Evolutionary conservation across 1,140 invertebrate species (phyloP).

Genomic region (Diuraphis noxia): DNA sequence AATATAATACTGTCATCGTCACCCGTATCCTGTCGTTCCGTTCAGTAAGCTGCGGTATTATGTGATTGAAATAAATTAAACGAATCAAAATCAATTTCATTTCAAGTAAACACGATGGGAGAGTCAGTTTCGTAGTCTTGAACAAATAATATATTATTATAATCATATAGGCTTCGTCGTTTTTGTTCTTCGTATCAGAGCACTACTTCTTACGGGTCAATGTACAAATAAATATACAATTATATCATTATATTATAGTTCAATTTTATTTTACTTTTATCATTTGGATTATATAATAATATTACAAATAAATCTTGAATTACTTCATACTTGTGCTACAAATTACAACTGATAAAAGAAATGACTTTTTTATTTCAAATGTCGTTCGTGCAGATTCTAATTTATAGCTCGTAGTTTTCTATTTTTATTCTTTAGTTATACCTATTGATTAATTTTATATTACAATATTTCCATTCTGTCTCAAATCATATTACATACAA

Average conservation of each 20-base stretch:
- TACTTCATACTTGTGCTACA: too few species aligned
- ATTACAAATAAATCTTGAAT: not conserved
- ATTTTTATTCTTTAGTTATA: not conserved
- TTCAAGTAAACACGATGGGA: not conserved
- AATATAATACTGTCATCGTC: not conserved
- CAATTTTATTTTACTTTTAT: not conserved
- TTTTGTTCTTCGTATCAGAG: not conserved
- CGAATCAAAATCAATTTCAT: slow-evolving; percentile 20
- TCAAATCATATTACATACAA: not conserved
- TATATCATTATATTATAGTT: not conserved
- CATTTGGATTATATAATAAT: not conserved
- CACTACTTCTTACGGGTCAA: not conserved
- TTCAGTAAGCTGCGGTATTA: not conserved
- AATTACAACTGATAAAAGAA: not conserved
- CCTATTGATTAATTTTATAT: not conserved
- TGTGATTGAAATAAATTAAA: slow-evolving; percentile 37
- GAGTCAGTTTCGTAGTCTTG: not conserved
- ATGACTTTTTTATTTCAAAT: not conserved
- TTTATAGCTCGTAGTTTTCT: not conserved
- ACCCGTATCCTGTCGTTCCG: slow-evolving; percentile 12
- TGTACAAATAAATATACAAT: not conserved
- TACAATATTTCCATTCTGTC: not conserved
- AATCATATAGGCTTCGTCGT: not conserved
- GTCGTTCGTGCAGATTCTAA: not conserved
- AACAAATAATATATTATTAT: not conserved